Base-by-base conservation (phyloP, 1,140 invertebrate species). In the Drosophila malerkotliana region DNA sequence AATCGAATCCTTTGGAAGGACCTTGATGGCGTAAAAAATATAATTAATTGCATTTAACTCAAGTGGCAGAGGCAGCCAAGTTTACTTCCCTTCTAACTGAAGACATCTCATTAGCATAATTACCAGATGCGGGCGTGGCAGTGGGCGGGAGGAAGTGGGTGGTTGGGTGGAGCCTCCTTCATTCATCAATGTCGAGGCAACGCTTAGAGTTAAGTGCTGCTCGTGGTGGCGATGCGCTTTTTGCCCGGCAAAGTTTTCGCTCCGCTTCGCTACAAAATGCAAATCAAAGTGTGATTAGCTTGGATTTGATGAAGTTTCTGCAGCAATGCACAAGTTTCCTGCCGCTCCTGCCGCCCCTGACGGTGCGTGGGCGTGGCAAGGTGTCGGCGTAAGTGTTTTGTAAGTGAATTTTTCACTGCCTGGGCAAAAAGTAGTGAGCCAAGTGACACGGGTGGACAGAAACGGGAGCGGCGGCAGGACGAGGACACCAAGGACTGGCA, bases 251-350 rank as follows among this genome's bases (percentile, higher is more conserved):
- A 79, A 75, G 64, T 75, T 66, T 44, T 56, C 66, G 67, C 63
- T 79, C 34, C 83, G 51, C 55, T 64, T 64, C 66, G 66, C 64
- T 88, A 72, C 76, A 59, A 83, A 88, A 88, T 83, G 83, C 83
- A 88, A 88, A 88, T 88, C 83, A 88, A 88, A 88, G 84, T 88
- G 83, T 88, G 84, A 88, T 88, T 88, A 88, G 83, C 79, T 83
- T 41, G 84, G 79, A 88, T 88, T 88, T 88, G 72, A 88, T 82
- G 78, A 78, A 87, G 83, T 79, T 88, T 87, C 83, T 82, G 56
- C 78, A 64, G 82, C 82, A 87, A 87, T 87, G 82, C 82, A 77
- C 74, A 85, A 88, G 68, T 88, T 88, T 79, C 57, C 72, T 30
- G 69, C 32, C 53, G 14, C n/a, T 15, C 12, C 4, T n/a, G 4